Conservation (phyloP, 2,113 vertebrate species). For the Myanophis thanlyinensis region DNA sequence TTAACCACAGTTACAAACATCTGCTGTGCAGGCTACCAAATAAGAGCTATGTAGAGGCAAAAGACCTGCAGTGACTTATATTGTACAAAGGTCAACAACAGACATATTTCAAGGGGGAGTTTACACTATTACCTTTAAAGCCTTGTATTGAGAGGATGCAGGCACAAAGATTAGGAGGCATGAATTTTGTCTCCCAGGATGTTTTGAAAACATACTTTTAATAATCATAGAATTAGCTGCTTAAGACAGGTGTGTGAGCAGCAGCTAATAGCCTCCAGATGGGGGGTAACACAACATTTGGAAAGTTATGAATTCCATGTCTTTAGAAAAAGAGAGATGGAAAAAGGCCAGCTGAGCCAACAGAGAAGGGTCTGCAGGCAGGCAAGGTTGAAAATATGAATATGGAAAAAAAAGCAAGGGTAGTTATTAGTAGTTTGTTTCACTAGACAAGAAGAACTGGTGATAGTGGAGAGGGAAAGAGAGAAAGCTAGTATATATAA, state of each 20-base stretch:
- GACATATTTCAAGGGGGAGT: not conserved
- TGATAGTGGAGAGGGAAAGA: not conserved
- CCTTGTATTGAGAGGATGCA: not conserved
- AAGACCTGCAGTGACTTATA: not conserved
- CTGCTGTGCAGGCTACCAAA: not conserved
- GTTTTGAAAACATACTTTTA: slow-evolving; percentile 25
- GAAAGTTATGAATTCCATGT: not conserved
- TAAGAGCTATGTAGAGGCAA: not conserved
- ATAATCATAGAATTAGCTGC: slow-evolving; percentile 8
- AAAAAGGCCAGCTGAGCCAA: not conserved
- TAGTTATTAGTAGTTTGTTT: not conserved
- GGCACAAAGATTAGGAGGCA: not conserved
- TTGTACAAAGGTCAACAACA: not conserved
- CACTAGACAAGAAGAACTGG: not conserved
- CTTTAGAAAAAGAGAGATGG: slow-evolving; percentile 7
- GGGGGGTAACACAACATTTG: slow-evolving; percentile 3
- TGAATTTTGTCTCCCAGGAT: slow-evolving; percentile 13
- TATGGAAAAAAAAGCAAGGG: not conserved
- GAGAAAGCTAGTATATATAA: not conserved
- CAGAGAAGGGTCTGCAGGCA: not conserved
- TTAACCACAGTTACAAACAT: not conserved
- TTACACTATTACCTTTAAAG: slow-evolving; percentile 10
- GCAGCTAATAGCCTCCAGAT: slow-evolving; percentile 23
- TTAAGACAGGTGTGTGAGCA: slow-evolving; percentile 35
- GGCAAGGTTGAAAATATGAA: not conserved